A percentile compares a stretch with the other conserved stretches of the same genome.
Conservation (phyloP, 2,797 vertebrate genomes). For the Pelodytes ibericus region DNA sequence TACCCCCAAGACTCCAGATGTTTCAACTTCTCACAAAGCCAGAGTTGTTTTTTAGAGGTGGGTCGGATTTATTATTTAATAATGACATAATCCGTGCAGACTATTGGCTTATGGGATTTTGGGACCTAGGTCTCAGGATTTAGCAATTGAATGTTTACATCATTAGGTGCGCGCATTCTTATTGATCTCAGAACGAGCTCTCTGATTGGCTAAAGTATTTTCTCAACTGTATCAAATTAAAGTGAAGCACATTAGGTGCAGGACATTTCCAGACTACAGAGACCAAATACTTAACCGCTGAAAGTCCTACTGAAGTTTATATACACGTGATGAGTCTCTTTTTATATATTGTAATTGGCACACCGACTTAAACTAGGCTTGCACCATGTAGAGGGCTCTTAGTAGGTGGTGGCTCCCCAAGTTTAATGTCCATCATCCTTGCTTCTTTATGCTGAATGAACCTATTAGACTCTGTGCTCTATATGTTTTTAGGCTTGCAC, state of each 20-base stretch:
- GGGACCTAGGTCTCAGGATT: neutral
- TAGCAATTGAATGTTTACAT: neutral
- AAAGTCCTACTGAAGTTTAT: too few relatives aligned
- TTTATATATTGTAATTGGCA: too few relatives aligned
- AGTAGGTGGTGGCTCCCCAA: too few relatives aligned
- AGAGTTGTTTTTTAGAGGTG: neutral
- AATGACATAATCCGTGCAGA: neutral
- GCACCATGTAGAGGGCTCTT: too few relatives aligned
- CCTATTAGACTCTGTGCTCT: too few relatives aligned
- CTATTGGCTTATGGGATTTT: neutral
- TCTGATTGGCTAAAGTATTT: neutral
- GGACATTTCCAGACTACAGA: neutral
- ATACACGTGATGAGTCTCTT: too few relatives aligned
- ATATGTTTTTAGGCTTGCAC: too few relatives aligned
- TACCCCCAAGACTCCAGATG: neutral
- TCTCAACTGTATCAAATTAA: neutral
- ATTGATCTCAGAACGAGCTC: neutral
- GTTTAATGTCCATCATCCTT: too few relatives aligned
- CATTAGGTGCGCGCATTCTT: neutral
- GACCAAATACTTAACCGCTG: neutral
- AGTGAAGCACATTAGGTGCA: neutral
- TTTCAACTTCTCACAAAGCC: constrained; percentile 1
- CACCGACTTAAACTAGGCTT: too few relatives aligned
- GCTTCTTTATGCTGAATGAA: too few relatives aligned
- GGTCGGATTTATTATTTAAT: neutral